A percentile compares a stretch with the other conserved stretches of the same genome.
Evolutionary conservation across 2,113 vertebrate species (phyloP).

Genomic region (Hemiscyllium ocellatum): DNA sequence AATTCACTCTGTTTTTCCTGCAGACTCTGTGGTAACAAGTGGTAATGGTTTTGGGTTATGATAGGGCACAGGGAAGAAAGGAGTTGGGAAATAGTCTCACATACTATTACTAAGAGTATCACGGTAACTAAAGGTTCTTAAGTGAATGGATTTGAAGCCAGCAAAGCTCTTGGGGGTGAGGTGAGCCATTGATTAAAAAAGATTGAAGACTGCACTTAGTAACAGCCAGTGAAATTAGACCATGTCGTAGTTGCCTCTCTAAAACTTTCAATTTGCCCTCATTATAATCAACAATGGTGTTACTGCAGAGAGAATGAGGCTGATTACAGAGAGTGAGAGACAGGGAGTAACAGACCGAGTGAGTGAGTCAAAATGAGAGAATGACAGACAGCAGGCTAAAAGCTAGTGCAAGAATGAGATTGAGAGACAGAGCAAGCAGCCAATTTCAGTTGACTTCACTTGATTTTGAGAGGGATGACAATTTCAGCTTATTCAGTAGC

Average conservation of each 20-base stretch:
- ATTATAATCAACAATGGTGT: conserved; percentile 15
- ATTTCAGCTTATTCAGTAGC: not conserved
- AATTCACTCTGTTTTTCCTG: not conserved
- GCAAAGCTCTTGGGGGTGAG: not conserved
- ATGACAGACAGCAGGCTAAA: too few relatives aligned
- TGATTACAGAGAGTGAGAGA: not conserved
- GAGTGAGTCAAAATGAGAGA: too few relatives aligned
- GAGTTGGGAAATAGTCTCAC: not conserved
- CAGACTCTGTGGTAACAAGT: not conserved
- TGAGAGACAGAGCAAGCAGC: not conserved
- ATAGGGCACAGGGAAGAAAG: not conserved
- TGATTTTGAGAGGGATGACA: not conserved
- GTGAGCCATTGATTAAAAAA: not conserved
- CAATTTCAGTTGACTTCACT: not conserved
- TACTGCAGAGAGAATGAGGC: not conserved
- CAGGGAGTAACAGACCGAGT: too few relatives aligned
- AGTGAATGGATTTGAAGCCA: not conserved
- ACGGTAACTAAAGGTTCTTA: not conserved
- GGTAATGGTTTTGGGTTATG: not conserved
- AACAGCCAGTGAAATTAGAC: conserved; percentile 37
- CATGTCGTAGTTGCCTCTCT: conserved; percentile 40
- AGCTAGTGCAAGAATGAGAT: not conserved
- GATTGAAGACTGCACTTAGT: conserved; percentile 39
- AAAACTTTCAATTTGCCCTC: not conserved
- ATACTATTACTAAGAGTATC: not conserved